Percentiles rank a stretch among this genome's conserved stretches.
Conservation (phyloP, 2,113 vertebrate genomes). For the Mus musculus region GRCm39 chrX:155945001-155945500, state of each 20-base stretch:
- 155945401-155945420: slow-evolving; percentile 43
- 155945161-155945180: slow-evolving; percentile 53
- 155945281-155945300: slow-evolving; percentile 60
- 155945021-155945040: background rate
- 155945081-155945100: slow-evolving; percentile 75
- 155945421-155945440: slow-evolving; percentile 49
- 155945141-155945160: slow-evolving; percentile 37
- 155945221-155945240: slow-evolving; percentile 20
- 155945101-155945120: slow-evolving; percentile 52
- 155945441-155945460: slow-evolving; percentile 43
- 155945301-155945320: slow-evolving; percentile 48
- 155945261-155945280: slow-evolving; percentile 30
- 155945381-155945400: slow-evolving; percentile 5
- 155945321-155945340: slow-evolving; percentile 47
- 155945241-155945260: slow-evolving; percentile 52
- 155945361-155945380: slow-evolving; percentile 53
- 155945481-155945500: slow-evolving; percentile 40
- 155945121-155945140: slow-evolving; percentile 59
- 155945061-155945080: slow-evolving; percentile 61
- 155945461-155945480: slow-evolving; percentile 57
- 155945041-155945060: slow-evolving; percentile 36
- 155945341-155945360: slow-evolving; percentile 42
- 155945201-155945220: slow-evolving; percentile 63
- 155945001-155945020: slow-evolving; percentile 34
- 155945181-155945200: slow-evolving; percentile 56